Conservation (phyloP, 2,797 vertebrate species). For the Manis crassicaudata region DNA sequence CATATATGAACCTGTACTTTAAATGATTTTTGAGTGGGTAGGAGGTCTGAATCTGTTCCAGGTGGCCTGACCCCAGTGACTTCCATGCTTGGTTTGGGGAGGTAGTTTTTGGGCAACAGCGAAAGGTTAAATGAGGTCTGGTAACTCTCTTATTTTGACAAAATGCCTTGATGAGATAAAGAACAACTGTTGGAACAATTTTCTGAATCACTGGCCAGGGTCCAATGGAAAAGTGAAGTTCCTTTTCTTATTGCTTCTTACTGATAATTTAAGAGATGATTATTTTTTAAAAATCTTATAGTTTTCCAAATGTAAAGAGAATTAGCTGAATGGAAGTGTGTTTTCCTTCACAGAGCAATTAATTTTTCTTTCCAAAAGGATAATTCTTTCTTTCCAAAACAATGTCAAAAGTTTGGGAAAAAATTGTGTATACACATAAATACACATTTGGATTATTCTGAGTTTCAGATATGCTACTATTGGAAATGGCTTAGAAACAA, state of each 20-base stretch:
- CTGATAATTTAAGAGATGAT: neutral
- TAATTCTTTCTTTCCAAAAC: neutral
- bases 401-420: neutral
- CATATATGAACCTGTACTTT: neutral
- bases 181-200: neutral
- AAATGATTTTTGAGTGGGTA: neutral
- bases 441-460: neutral
- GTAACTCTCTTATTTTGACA: neutral
- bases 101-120: neutral
- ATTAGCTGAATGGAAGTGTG: neutral
- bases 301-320: neutral
- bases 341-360: conserved; percentile 14
- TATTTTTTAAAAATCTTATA: neutral
- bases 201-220: neutral
- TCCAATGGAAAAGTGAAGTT: neutral
- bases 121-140: neutral
- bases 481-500: neutral
- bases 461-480: neutral
- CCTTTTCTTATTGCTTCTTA: neutral
- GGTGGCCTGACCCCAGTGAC: neutral
- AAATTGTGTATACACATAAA: neutral
- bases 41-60: neutral
- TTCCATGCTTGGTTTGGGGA: neutral
- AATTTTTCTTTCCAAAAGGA: neutral
- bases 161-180: neutral